Evolutionary conservation across 2,797 vertebrate species (phyloP).

Genomic region (Vipera ursinii): DNA sequence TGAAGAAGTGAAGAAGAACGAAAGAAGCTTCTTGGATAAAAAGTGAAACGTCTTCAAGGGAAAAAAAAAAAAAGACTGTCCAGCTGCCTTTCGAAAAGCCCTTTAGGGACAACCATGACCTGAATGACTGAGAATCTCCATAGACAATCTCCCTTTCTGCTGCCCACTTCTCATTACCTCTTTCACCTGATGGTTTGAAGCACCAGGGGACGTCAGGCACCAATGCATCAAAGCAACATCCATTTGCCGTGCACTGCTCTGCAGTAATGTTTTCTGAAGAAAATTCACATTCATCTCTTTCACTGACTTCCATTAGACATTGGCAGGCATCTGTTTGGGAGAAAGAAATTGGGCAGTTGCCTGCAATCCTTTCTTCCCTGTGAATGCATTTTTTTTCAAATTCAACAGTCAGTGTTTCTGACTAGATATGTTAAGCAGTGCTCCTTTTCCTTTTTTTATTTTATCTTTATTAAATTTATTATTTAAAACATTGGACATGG

Average conservation of each 20-base stretch:
- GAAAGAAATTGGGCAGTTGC: not conserved
- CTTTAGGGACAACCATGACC: not conserved
- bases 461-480: too few species aligned
- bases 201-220: constrained; percentile 12
- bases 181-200: constrained; percentile 22
- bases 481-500: too few species aligned
- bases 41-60: too few species aligned
- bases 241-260: not conserved
- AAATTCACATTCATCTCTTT: not conserved
- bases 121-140: not conserved
- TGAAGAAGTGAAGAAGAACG: too few species aligned
- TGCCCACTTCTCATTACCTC: constrained; percentile 3
- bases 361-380: not conserved
- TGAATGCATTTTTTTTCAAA: not conserved
- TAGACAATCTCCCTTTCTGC: not conserved
- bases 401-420: not conserved
- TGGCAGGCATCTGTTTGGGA: not conserved
- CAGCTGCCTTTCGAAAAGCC: too few species aligned
- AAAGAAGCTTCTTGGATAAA: too few species aligned
- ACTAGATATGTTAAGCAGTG: not conserved
- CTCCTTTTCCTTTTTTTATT: too few species aligned
- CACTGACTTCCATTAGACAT: not conserved
- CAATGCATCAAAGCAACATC: not conserved
- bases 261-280: not conserved
- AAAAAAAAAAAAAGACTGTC: too few species aligned